Conservation (phyloP, 1,140 invertebrate genomes). For the Andrena cerasifolii region DNA sequence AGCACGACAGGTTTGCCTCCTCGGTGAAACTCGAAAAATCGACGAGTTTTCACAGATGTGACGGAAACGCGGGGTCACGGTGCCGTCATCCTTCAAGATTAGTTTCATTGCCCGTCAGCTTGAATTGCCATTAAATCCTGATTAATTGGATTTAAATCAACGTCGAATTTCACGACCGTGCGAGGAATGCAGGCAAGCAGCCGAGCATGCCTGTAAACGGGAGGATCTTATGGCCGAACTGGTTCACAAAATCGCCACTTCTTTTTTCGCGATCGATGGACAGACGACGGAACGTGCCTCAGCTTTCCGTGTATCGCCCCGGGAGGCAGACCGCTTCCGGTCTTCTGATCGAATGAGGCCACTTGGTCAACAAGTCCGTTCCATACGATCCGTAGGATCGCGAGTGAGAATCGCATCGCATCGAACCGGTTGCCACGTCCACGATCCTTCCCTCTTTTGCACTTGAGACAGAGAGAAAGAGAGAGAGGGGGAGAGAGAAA, state of each 20-base stretch:
- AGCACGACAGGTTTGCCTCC: too few species aligned
- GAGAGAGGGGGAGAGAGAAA: background rate
- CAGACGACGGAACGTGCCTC: background rate
- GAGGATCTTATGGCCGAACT: background rate
- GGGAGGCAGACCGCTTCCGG: constrained; percentile 71
- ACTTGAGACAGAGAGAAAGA: constrained; percentile 11
- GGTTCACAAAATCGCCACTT: constrained; percentile 28
- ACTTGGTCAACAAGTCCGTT: constrained; percentile 81
- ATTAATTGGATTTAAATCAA: background rate
- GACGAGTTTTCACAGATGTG: too few species aligned
- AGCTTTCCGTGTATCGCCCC: constrained; percentile 54
- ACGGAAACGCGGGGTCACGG: too few species aligned
- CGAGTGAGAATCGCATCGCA: constrained; percentile 78
- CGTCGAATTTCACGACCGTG: background rate
- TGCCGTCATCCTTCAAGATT: too few species aligned
- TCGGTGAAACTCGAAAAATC: too few species aligned
- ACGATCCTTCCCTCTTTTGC: constrained; percentile 36
- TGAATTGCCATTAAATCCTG: background rate
- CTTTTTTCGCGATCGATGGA: background rate
- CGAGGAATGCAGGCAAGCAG: background rate
- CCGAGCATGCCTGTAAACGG: background rate
- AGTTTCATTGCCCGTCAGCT: too few species aligned
- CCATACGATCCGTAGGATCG: constrained; percentile 78
- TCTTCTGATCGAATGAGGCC: constrained; percentile 78
- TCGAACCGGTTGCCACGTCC: constrained; percentile 75